Evolutionary conservation across 2,113 vertebrate genomes (phyloP).

Genomic region (Daboia siamensis): DNA sequence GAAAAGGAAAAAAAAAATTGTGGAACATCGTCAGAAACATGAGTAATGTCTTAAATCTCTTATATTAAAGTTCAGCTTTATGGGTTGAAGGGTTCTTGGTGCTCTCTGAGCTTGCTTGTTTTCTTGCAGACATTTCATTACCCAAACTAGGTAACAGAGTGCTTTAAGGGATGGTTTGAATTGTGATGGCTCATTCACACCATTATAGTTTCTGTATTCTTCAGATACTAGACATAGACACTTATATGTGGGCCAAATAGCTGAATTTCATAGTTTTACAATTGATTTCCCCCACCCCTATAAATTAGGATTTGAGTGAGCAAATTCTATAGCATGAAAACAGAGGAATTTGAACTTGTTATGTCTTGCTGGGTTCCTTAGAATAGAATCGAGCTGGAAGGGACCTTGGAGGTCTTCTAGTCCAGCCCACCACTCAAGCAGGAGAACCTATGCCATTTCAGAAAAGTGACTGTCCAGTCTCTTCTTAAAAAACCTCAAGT

Average conservation of each 20-base stretch:
- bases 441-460: too few relatives aligned
- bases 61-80: background rate
- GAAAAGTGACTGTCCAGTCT: too few relatives aligned
- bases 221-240: background rate
- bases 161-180: background rate
- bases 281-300: background rate
- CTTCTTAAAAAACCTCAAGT: too few relatives aligned
- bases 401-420: too few relatives aligned
- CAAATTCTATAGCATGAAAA: background rate
- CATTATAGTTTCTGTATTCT: background rate
- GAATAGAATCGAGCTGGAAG: too few relatives aligned
- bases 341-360: background rate
- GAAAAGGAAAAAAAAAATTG: background rate
- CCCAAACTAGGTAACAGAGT: background rate
- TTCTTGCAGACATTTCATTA: too few relatives aligned
- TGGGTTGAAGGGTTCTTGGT: too few relatives aligned
- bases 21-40: background rate
- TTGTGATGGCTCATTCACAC: background rate
- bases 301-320: background rate
- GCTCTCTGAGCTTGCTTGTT: too few relatives aligned
- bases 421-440: too few relatives aligned
- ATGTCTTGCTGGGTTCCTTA: background rate
- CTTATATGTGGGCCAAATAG: background rate
- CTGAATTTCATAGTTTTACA: background rate
- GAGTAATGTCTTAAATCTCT: conserved; percentile 1